Evolutionary conservation across 1,140 invertebrate genomes (phyloP).

Genomic region (Pemphigus obesinymphae): DNA sequence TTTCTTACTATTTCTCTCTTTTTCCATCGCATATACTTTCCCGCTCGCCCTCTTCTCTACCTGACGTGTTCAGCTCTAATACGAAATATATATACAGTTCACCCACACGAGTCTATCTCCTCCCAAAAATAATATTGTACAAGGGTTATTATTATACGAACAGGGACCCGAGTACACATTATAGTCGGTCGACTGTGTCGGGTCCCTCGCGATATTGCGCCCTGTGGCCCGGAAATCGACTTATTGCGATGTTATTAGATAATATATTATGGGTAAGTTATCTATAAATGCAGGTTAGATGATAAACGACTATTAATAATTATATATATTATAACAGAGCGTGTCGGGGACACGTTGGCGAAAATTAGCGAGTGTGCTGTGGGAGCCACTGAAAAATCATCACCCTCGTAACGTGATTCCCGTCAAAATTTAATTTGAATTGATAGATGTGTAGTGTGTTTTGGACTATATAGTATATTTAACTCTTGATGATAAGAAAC

Average conservation of each 20-base stretch:
- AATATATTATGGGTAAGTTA: not conserved
- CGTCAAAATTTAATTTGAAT: no score
- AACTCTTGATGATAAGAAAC: no score
- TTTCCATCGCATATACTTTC: not conserved
- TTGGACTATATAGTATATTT: no score
- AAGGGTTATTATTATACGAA: not conserved
- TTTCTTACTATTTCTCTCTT: not conserved
- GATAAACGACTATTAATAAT: not conserved
- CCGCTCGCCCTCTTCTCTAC: not conserved
- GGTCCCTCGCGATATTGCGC: slow-evolving; percentile 17
- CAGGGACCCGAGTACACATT: not conserved
- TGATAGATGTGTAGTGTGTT: no score
- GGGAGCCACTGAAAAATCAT: no score
- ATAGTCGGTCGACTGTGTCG: not conserved
- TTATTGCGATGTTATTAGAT: slow-evolving; percentile 24
- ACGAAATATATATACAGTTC: not conserved
- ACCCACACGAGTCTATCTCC: not conserved
- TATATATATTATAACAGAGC: no score
- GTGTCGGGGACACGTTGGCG: not conserved
- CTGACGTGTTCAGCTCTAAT: not conserved
- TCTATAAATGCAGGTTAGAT: no score
- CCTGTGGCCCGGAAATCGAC: slow-evolving; percentile 17
- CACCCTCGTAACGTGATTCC: no score
- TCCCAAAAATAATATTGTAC: not conserved
- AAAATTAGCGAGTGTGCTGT: no score